phyloP scores from a whole-genome alignment of 1,140 invertebrate species.

The Drosophila nigrodunni region DNA sequence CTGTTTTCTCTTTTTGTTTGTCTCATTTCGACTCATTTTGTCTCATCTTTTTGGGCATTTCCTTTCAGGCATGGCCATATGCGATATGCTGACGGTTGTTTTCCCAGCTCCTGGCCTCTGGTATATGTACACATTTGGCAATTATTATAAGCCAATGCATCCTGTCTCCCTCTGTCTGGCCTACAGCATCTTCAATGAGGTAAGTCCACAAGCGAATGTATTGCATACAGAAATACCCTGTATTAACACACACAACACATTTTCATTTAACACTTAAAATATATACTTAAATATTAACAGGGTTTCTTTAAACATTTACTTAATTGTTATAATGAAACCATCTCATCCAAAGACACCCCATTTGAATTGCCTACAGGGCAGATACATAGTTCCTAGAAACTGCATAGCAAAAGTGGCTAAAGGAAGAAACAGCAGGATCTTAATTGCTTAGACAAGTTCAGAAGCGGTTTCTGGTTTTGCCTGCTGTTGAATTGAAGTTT shows the following conservation, averaged over 20 bases:
- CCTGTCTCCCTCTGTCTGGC: slow-evolving; percentile 91
- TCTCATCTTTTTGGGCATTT: not conserved
- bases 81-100: slow-evolving; percentile 95
- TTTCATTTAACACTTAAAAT: too few species aligned
- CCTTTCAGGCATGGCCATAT: slow-evolving; percentile 92
- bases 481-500: not conserved
- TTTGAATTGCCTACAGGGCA: not conserved
- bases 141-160: slow-evolving; percentile 91
- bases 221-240: not conserved
- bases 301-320: too few species aligned
- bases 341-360: not conserved
- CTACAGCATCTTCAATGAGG: slow-evolving; percentile 92
- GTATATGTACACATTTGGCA: slow-evolving; percentile 95
- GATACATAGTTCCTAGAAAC: not conserved
- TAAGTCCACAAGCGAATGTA: slow-evolving; percentile 69
- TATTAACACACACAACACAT: too few species aligned
- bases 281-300: too few species aligned
- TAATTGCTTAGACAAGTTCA: slow-evolving; percentile 49
- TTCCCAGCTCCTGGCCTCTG: slow-evolving; percentile 94
- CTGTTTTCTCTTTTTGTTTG: too few species aligned
- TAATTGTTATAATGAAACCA: too few species aligned
- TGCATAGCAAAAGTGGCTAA: slow-evolving; percentile 10
- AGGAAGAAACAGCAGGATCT: slow-evolving; percentile 11
- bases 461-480: not conserved
- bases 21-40: too few species aligned